phyloP scores from a whole-genome alignment of 1,140 invertebrate genomes.

The Oncopodura yosiiana region DNA sequence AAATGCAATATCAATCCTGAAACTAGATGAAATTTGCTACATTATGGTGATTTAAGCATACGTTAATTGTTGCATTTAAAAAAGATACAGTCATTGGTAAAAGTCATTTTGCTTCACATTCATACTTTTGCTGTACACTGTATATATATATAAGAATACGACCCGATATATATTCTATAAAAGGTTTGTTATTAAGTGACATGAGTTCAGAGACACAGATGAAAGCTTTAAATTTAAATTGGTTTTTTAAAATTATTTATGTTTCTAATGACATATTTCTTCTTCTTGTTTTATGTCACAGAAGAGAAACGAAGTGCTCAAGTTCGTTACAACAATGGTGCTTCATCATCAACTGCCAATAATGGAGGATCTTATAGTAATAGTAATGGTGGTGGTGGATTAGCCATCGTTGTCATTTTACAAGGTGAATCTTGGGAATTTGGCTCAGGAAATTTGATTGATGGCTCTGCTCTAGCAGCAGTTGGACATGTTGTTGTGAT shows the following conservation, averaged over 20 bases:
- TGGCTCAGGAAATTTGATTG: constrained; percentile 74
- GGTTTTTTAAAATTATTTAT: not conserved
- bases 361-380: not conserved
- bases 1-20: no score
- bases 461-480: constrained; percentile 75
- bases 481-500: constrained; percentile 80
- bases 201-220: no score
- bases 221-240: not conserved
- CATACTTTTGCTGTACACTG: no score
- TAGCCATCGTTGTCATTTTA: constrained; percentile 66
- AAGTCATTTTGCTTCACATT: no score
- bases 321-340: not conserved
- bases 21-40: no score
- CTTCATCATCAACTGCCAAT: not conserved
- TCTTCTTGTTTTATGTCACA: not conserved
- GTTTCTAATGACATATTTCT: not conserved
- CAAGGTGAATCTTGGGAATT: constrained; percentile 78
- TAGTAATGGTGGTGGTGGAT: not conserved
- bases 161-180: no score
- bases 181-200: no score
- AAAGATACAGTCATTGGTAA: no score
- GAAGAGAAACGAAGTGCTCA: not conserved
- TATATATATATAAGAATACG: no score
- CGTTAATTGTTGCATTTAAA: no score
- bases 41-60: no score